Evolutionary conservation across 2,797 vertebrate genomes (phyloP).

Genomic region (Babyrousa celebensis): DNA sequence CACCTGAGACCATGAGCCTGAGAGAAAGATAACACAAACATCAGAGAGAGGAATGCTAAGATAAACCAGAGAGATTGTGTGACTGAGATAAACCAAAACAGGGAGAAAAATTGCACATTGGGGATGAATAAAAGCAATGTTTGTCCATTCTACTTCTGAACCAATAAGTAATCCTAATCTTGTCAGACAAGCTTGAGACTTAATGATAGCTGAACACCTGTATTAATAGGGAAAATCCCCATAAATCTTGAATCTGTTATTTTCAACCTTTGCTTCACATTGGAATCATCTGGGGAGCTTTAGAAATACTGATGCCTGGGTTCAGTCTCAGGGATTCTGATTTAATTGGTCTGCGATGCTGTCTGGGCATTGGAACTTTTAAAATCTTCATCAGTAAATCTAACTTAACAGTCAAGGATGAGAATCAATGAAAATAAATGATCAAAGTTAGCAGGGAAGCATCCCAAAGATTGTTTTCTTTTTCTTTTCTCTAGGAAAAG

Average conservation of each 20-base stretch:
- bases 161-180: neutral
- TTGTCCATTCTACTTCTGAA: conserved; percentile 36
- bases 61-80: neutral
- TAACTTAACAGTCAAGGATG: conserved; percentile 5
- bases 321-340: conserved; percentile 57
- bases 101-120: neutral
- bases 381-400: conserved; percentile 58
- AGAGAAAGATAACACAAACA: neutral
- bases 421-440: conserved; percentile 67
- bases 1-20: neutral
- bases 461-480: conserved; percentile 63
- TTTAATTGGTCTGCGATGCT: conserved; percentile 52
- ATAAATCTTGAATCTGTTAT: conserved; percentile 35
- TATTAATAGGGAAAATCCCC: neutral
- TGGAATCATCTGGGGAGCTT: conserved; percentile 17
- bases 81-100: conserved; percentile 40
- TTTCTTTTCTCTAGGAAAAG: conserved; percentile 62
- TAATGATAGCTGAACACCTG: conserved; percentile 4
- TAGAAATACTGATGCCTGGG: conserved; percentile 14
- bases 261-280: conserved; percentile 58
- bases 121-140: neutral
- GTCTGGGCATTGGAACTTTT: neutral
- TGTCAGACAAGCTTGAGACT: conserved; percentile 23
- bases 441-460: neutral
- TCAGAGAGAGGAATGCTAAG: neutral